A percentile compares a stretch with the other conserved stretches of the same genome.
These are phyloP conservation scores for Carlito syrichta DNA, from an alignment of 2,113 vertebrate genomes.

Conservation along the genomic window DNA sequence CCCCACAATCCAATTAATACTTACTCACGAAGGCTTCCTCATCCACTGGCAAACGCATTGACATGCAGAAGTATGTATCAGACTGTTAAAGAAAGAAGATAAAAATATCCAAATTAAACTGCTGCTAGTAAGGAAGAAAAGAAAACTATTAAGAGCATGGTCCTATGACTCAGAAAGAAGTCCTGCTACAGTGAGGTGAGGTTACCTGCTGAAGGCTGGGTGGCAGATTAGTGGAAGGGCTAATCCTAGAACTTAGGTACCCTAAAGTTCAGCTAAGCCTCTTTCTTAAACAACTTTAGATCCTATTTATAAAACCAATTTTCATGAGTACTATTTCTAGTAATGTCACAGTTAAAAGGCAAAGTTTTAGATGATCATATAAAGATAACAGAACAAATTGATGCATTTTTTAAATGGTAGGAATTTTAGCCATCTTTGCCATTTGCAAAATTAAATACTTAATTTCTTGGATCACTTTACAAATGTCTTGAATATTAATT, in stretches of 20 bases:
- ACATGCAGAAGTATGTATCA: slow-evolving; percentile 95
- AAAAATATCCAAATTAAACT: slow-evolving; percentile 28
- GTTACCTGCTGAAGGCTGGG: fast-evolving
- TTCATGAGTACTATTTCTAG: background rate
- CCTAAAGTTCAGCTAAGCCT: background rate
- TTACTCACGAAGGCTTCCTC: slow-evolving; percentile 93
- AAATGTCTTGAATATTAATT: background rate
- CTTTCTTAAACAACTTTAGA: background rate
- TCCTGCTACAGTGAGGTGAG: background rate
- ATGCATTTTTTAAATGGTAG: background rate
- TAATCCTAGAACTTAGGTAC: background rate
- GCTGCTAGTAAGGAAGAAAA: background rate
- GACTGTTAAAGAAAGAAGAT: slow-evolving; percentile 85
- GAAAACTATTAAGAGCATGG: background rate
- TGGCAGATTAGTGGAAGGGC: background rate
- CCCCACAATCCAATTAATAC: slow-evolving; percentile 71
- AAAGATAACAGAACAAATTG: background rate
- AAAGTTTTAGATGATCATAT: background rate
- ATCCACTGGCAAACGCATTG: slow-evolving; percentile 86
- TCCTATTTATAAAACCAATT: background rate
- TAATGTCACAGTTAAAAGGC: background rate
- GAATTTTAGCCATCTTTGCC: background rate
- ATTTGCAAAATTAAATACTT: background rate
- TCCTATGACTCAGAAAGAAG: background rate
- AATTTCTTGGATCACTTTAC: slow-evolving; percentile 9